These are phyloP conservation scores for Zosterops pallidus DNA, from an alignment of 2,113 vertebrate species.

Conservation along the genomic window DNA sequence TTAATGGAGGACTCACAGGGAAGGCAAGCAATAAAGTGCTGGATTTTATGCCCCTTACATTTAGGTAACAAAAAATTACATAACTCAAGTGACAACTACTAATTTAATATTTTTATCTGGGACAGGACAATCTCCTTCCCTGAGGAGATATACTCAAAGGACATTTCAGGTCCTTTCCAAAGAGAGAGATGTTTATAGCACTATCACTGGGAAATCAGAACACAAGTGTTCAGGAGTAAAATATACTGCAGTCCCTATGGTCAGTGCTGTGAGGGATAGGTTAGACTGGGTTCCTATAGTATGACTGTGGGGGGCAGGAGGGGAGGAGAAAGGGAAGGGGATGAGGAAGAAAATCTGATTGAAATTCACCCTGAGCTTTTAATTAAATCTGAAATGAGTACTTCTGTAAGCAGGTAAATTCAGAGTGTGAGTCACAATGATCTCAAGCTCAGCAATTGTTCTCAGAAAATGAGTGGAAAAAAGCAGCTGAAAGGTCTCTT, in stretches of 20 bases:
- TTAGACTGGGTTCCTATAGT: neutral
- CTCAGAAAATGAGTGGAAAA: neutral
- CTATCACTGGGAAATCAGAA: neutral
- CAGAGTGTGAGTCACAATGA: neutral
- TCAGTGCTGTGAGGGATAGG: neutral
- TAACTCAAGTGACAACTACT: neutral
- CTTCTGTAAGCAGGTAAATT: neutral
- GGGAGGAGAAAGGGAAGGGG: neutral
- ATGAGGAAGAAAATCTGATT: neutral
- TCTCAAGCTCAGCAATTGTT: neutral
- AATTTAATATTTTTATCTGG: neutral
- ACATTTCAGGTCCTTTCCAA: neutral
- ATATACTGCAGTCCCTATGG: neutral
- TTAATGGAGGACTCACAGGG: neutral
- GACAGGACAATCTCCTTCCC: neutral
- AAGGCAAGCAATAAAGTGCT: neutral
- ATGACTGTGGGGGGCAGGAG: fast-evolving
- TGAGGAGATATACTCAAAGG: neutral
- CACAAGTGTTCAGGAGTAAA: neutral
- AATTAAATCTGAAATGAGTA: neutral
- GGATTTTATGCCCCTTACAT: neutral
- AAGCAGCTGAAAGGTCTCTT: neutral
- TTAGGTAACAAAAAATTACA: neutral
- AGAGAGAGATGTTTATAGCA: neutral
- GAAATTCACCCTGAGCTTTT: neutral